These are phyloP conservation scores for Cetoscarus ocellatus DNA, from an alignment of 2,797 vertebrate species.

Conservation along the genomic window DNA sequence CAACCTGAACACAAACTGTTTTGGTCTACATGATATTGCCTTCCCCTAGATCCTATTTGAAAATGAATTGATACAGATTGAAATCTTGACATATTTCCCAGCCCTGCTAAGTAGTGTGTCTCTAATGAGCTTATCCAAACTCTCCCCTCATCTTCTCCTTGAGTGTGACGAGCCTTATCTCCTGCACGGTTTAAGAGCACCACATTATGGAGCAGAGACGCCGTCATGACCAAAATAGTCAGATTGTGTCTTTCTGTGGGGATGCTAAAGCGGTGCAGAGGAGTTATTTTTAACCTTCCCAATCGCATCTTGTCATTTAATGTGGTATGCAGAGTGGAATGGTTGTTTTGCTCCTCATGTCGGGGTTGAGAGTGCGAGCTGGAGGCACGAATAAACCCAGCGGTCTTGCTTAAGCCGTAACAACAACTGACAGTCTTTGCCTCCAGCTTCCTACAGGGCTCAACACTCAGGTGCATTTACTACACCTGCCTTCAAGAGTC, in stretches of 20 bases:
- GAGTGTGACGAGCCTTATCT: constrained; percentile 53
- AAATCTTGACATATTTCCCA: too few species aligned
- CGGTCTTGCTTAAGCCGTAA: constrained; percentile 69
- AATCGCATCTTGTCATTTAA: constrained; percentile 65
- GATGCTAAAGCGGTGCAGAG: constrained; percentile 39
- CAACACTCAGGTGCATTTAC: constrained; percentile 73
- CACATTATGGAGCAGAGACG: constrained; percentile 37
- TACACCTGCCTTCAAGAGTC: constrained; percentile 71
- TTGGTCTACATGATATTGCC: too few species aligned
- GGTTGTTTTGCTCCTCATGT: constrained; percentile 64
- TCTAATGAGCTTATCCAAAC: constrained; percentile 27
- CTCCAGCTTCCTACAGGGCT: constrained; percentile 73
- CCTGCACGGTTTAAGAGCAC: constrained; percentile 34
- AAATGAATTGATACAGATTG: too few species aligned
- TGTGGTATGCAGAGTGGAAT: constrained; percentile 48
- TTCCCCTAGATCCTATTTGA: too few species aligned
- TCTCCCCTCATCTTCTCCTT: constrained; percentile 27
- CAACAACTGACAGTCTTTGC: constrained; percentile 72
- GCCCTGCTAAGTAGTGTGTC: too few species aligned
- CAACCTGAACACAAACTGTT: too few species aligned
- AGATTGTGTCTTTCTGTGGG: constrained; percentile 31
- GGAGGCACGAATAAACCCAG: constrained; percentile 70
- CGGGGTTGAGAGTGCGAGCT: constrained; percentile 59
- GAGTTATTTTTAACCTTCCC: constrained; percentile 75
- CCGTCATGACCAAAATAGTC: constrained; percentile 20